Evolutionary conservation across 2,113 vertebrate genomes (phyloP).

Genomic region (Bubalus kerabau): DNA sequence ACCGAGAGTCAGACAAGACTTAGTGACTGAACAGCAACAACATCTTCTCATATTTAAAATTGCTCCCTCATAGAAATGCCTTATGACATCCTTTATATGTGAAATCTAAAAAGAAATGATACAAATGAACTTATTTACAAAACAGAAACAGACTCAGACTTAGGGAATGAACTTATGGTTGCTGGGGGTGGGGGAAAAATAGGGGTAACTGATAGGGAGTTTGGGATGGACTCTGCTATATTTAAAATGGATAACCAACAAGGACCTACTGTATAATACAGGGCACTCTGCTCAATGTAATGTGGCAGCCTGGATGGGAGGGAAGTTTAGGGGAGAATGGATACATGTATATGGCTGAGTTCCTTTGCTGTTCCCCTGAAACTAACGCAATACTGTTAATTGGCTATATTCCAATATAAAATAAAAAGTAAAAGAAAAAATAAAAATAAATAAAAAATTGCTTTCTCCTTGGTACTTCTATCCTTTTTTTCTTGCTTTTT

Average conservation of each 20-base stretch:
- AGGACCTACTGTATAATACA: not conserved
- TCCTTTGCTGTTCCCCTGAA: not conserved
- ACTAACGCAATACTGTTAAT: not conserved
- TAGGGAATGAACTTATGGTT: not conserved
- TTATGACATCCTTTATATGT: not conserved
- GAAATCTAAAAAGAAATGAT: not conserved
- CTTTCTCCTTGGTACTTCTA: not conserved
- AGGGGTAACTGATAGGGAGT: not conserved
- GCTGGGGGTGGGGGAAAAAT: rapidly evolving
- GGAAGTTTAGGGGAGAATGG: not conserved
- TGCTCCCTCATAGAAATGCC: not conserved
- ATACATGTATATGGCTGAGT: not conserved
- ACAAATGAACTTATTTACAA: not conserved
- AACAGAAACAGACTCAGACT: not conserved
- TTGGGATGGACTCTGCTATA: not conserved
- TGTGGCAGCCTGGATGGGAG: not conserved
- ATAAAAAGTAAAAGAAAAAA: not conserved
- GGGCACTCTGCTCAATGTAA: not conserved
- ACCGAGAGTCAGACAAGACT: not conserved
- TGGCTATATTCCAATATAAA: not conserved
- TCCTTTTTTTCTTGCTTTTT: not conserved
- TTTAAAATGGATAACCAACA: not conserved
- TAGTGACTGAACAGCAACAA: not conserved
- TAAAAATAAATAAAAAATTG: not conserved
- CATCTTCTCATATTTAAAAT: not conserved